Percentiles rank a stretch among this genome's conserved stretches.
Conservation (phyloP, 1,140 invertebrate genomes). For the Heliothis virescens region DNA sequence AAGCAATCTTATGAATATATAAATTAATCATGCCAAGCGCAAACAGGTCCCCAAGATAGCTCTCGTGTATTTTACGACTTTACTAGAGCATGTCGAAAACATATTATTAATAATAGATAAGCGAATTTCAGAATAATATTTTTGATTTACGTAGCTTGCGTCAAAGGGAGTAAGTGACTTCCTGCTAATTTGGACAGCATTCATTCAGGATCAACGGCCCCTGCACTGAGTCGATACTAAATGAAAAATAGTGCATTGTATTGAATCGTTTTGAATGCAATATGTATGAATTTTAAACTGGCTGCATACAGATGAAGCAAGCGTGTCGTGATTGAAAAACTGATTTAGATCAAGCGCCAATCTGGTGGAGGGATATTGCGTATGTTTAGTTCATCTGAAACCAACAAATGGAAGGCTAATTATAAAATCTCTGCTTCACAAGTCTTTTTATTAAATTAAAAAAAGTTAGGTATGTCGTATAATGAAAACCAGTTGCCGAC, state of each 20-base stretch:
- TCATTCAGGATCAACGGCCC: slow-evolving; percentile 12
- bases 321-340: slow-evolving; percentile 55
- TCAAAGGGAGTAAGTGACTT: not conserved
- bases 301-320: slow-evolving; percentile 56
- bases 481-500: too few relatives aligned
- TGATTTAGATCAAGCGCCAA: slow-evolving; percentile 52
- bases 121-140: slow-evolving; percentile 1
- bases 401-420: too few relatives aligned
- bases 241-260: slow-evolving; percentile 56
- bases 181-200: slow-evolving; percentile 20
- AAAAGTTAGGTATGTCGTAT: not conserved
- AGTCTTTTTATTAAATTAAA: not conserved
- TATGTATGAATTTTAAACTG: slow-evolving; percentile 60
- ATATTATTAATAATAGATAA: not conserved
- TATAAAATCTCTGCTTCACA: too few relatives aligned
- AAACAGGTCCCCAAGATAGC: not conserved
- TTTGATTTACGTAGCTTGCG: not conserved
- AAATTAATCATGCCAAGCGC: not conserved
- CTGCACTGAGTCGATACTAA: slow-evolving; percentile 44
- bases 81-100: not conserved
- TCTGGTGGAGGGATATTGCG: not conserved
- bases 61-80: slow-evolving; percentile 18
- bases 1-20: not conserved
- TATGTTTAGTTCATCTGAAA: not conserved
- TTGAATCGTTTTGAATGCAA: slow-evolving; percentile 54